Conservation (phyloP, 2,888 invertebrate species). For the Ochropacha duplaris region DNA sequence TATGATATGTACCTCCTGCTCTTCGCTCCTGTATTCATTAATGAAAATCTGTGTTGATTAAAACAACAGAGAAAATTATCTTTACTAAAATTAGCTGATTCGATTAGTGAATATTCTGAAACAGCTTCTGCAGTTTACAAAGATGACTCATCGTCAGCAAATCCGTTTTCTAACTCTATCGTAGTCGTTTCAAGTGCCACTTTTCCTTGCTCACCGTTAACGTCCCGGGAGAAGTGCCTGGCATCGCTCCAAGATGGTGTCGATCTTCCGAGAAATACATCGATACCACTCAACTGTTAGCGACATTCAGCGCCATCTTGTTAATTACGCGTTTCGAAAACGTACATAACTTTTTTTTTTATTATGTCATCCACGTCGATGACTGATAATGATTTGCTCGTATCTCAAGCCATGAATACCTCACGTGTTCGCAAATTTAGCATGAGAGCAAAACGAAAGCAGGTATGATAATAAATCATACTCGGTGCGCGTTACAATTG, state of each 20-base stretch:
- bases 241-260: slow-evolving; percentile 61
- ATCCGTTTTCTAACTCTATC: slow-evolving; percentile 37
- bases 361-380: slow-evolving; percentile 35
- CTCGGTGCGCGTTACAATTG: slow-evolving; percentile 30
- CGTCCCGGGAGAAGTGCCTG: slow-evolving; percentile 55
- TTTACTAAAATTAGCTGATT: slow-evolving; percentile 7
- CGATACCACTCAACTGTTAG: slow-evolving; percentile 45
- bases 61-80: not conserved
- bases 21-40: not conserved
- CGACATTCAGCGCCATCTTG: slow-evolving; percentile 46
- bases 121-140: slow-evolving; percentile 21
- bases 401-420: slow-evolving; percentile 30
- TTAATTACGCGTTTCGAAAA: slow-evolving; percentile 48
- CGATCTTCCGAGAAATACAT: slow-evolving; percentile 71
- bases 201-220: slow-evolving; percentile 42
- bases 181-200: slow-evolving; percentile 48
- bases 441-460: slow-evolving; percentile 21
- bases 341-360: slow-evolving; percentile 27
- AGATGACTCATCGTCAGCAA: slow-evolving; percentile 38
- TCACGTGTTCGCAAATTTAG: slow-evolving; percentile 24
- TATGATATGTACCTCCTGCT: not conserved
- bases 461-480: slow-evolving; percentile 23
- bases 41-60: not conserved
- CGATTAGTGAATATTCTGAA: slow-evolving; percentile 11
- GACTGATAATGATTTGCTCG: slow-evolving; percentile 24